Evolutionary conservation across 2,888 invertebrate genomes (phyloP), one percentile per base, ranked within the genome.

Genomic region (Phrixothrix hirtus): DNA sequence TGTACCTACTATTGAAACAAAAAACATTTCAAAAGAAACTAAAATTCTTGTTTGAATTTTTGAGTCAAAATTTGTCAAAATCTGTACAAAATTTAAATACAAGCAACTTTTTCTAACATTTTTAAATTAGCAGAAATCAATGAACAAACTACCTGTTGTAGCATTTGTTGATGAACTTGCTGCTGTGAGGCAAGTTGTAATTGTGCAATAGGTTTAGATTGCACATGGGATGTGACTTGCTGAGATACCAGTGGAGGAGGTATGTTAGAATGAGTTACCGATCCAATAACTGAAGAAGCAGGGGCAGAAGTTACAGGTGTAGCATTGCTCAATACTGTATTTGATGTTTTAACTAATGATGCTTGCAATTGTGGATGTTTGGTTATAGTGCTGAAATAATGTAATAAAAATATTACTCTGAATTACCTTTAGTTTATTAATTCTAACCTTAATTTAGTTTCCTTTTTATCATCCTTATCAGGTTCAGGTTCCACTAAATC

Each of bases 401-500:
- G n/a, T n/a, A n/a, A n/a, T n/a, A n/a, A n/a, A n/a, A n/a, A n/a
- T n/a, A n/a, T n/a, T n/a, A n/a, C n/a, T n/a, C n/a, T n/a, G n/a
- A n/a, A n/a, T n/a, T n/a, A n/a, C n/a, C n/a, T n/a, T n/a, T n/a
- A n/a, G n/a, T n/a, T n/a, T n/a, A n/a, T n/a, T n/a, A n/a, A n/a
- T n/a, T n/a, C n/a, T 39, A 32, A 58, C 50, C 39, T 42, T 5
- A 45, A 10, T 25, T 45, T 54, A 14, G n/a, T 35, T 13, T 75
- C 61, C 72, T 78, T 67, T 71, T 79, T 81, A 48, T 85, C 85
- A 34, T 86, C 82, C 60, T 87, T 87, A 27, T 86, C 84, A 58
- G 86, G 83, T 58, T 84, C 84, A 38, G 86, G 85, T 61, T 89
- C 89, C 55, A 90, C 89, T 53, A 91, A 79, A 72, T 93, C 93